Conservation (phyloP, 2,797 vertebrate species). For the Limosa lapponica region DNA sequence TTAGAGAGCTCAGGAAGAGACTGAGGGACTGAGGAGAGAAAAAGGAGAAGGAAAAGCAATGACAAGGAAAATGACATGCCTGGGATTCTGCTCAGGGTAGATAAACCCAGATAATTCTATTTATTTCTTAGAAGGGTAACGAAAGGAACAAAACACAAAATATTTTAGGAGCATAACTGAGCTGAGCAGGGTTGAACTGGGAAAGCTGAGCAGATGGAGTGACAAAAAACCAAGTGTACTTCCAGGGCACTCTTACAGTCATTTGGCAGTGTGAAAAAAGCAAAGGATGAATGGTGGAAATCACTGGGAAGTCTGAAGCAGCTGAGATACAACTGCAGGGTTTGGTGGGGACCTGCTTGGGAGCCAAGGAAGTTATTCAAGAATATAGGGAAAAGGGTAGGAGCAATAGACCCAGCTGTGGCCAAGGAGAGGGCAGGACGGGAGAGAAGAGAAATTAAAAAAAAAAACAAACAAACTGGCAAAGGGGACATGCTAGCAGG, state of each 20-base stretch:
- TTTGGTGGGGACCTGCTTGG: neutral
- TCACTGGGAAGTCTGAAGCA: neutral
- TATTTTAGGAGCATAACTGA: neutral
- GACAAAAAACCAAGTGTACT: conserved; percentile 2
- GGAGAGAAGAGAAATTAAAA: neutral
- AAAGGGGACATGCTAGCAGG: neutral
- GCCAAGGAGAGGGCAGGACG: neutral
- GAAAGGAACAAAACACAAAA: neutral
- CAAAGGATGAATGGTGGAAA: neutral
- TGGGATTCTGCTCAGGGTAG: neutral
- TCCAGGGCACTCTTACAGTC: neutral
- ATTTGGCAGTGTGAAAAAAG: neutral
- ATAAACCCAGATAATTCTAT: neutral
- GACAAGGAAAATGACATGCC: neutral
- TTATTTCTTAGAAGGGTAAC: neutral
- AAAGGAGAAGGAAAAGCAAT: neutral
- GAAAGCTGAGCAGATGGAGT: conserved; percentile 45
- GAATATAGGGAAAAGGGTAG: neutral
- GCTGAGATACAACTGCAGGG: neutral
- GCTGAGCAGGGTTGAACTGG: neutral
- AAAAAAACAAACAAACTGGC: neutral
- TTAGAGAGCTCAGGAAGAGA: neutral
- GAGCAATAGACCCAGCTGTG: neutral
- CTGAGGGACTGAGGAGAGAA: neutral
- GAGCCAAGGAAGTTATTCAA: neutral